These are phyloP conservation scores for Lamellibrachia luymesi DNA, from an alignment of 1,140 invertebrate species.

Conservation along the genomic window DNA sequence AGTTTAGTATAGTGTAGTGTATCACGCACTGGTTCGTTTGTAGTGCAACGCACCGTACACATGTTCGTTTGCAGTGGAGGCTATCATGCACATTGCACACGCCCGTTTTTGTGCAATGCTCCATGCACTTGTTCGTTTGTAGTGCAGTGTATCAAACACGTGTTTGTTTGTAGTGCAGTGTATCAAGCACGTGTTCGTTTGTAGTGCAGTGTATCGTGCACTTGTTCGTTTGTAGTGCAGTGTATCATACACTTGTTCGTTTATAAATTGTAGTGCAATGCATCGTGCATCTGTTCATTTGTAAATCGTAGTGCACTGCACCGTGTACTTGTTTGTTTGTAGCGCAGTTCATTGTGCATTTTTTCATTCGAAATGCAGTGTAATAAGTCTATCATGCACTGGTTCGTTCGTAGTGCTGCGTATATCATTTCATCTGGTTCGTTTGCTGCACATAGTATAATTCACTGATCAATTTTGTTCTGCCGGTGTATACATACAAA, in stretches of 20 bases:
- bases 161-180: background rate
- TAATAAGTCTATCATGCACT: background rate
- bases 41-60: background rate
- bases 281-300: background rate
- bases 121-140: background rate
- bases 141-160: background rate
- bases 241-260: background rate
- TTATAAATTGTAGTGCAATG: background rate
- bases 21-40: background rate
- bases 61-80: background rate
- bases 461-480: too few species aligned
- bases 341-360: background rate
- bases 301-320: background rate
- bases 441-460: background rate
- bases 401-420: too few species aligned
- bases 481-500: too few species aligned
- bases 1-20: too few species aligned
- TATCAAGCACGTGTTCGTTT: background rate
- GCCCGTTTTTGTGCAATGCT: too few species aligned
- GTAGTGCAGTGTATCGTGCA: too few species aligned
- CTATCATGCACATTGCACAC: too few species aligned
- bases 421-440: background rate
- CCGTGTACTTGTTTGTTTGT: too few species aligned
- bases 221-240: background rate
- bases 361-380: background rate